Percentiles rank a stretch among this genome's conserved stretches.
Conservation (phyloP, 1,140 invertebrate species). For the Ectropis grisescens region DNA sequence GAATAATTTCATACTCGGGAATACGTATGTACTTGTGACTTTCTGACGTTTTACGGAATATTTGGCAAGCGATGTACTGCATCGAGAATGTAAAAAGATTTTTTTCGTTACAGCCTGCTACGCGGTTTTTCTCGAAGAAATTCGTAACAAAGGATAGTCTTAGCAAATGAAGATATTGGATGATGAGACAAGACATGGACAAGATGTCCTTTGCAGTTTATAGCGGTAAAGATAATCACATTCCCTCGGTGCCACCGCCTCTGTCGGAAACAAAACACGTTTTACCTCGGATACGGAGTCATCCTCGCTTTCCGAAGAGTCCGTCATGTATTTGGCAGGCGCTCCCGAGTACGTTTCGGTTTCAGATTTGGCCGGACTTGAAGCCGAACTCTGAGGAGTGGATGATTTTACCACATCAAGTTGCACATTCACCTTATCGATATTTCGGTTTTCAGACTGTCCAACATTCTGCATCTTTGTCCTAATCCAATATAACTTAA, state of each 20-base stretch:
- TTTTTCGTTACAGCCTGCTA: constrained; percentile 39
- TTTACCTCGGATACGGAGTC: constrained; percentile 93
- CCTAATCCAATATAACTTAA: constrained; percentile 75
- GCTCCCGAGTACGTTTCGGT: constrained; percentile 82
- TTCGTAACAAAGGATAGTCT: constrained; percentile 23
- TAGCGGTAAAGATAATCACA: constrained; percentile 67
- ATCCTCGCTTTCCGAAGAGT: constrained; percentile 92
- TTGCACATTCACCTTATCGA: constrained; percentile 77
- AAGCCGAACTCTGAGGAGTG: constrained; percentile 70
- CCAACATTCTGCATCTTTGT: constrained; percentile 92
- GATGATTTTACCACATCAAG: constrained; percentile 71
- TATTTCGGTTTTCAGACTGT: constrained; percentile 84
- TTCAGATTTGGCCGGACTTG: constrained; percentile 80
- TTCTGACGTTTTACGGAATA: constrained; percentile 69
- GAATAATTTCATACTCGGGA: constrained; percentile 66
- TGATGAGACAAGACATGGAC: constrained; percentile 48
- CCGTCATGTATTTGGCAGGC: constrained; percentile 86
- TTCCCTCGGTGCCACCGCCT: constrained; percentile 66
- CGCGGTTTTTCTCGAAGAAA: constrained; percentile 25
- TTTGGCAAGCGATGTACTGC: constrained; percentile 64
- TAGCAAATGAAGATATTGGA: constrained; percentile 37
- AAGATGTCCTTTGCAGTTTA: constrained; percentile 69
- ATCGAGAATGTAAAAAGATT: constrained; percentile 42
- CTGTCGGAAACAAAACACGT: constrained; percentile 67
- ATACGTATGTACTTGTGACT: constrained; percentile 66